phyloP scores from a whole-genome alignment of 2,113 vertebrate species.

The Hydrolagus affinis region DNA sequence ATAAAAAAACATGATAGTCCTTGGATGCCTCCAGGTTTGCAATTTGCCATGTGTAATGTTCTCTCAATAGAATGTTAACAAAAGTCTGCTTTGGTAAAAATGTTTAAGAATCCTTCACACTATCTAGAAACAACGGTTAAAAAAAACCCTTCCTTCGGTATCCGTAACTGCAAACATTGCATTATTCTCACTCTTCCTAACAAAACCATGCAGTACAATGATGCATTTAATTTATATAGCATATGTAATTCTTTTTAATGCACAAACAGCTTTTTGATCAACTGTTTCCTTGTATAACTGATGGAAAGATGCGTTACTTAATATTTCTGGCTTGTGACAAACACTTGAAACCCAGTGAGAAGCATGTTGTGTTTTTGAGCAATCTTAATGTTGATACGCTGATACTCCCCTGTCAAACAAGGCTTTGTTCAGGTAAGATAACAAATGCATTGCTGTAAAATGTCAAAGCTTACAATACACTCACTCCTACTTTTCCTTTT shows the following conservation, averaged over 20 bases:
- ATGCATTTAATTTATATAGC: not conserved
- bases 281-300: constrained; percentile 2
- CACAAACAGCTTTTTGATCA: constrained; percentile 11
- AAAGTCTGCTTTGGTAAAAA: not conserved
- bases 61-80: not conserved
- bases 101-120: not conserved
- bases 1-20: not conserved
- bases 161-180: not conserved
- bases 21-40: constrained; percentile 10
- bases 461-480: not conserved
- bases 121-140: not conserved
- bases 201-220: constrained; percentile 8
- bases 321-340: not conserved
- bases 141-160: too few relatives aligned
- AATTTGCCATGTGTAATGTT: not conserved
- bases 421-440: not conserved
- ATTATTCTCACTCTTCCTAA: constrained; percentile 16
- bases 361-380: not conserved
- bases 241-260: constrained; percentile 13
- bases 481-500: not conserved
- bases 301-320: not conserved
- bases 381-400: not conserved
- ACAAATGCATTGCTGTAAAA: not conserved
- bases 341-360: constrained; percentile 1
- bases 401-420: not conserved